phyloP scores from a whole-genome alignment of 2,797 vertebrate species.

The Sebastes matsubarae region DNA sequence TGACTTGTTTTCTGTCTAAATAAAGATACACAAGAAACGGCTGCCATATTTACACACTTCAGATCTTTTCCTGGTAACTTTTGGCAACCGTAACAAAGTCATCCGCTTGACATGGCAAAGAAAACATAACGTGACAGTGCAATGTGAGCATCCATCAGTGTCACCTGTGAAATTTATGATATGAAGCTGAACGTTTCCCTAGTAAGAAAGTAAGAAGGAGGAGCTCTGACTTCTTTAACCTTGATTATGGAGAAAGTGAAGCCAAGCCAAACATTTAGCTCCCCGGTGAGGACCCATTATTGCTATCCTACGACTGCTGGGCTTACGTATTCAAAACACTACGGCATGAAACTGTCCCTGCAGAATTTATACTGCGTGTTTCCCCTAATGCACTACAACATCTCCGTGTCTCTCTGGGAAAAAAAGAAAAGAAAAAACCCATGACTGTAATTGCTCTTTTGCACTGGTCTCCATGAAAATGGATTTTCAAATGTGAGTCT shows the following conservation, averaged over 20 bases:
- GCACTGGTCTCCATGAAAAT: constrained; percentile 75
- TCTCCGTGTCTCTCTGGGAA: constrained; percentile 47
- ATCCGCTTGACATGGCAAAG: constrained; percentile 16
- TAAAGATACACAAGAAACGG: constrained; percentile 44
- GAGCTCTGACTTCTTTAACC: constrained; percentile 44
- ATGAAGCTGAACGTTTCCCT: not conserved
- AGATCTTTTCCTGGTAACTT: constrained; percentile 49
- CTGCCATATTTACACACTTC: constrained; percentile 48
- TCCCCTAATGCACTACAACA: constrained; percentile 61
- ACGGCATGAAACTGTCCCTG: constrained; percentile 43
- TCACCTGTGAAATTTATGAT: constrained; percentile 43
- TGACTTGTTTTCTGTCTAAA: constrained; percentile 64
- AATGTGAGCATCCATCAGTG: constrained; percentile 40
- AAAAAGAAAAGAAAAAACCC: constrained; percentile 15
- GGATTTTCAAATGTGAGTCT: constrained; percentile 79
- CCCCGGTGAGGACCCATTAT: constrained; percentile 37
- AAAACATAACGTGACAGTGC: not conserved
- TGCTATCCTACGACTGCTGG: constrained; percentile 22
- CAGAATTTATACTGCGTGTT: constrained; percentile 59
- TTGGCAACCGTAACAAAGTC: constrained; percentile 44
- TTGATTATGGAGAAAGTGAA: constrained; percentile 34
- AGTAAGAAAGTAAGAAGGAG: constrained; percentile 6
- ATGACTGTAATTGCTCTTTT: constrained; percentile 79
- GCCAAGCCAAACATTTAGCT: constrained; percentile 46
- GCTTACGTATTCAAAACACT: constrained; percentile 58